These are phyloP conservation scores for Archocentrus centrarchus DNA, from an alignment of 2,113 vertebrate genomes.

Conservation along the genomic window DNA sequence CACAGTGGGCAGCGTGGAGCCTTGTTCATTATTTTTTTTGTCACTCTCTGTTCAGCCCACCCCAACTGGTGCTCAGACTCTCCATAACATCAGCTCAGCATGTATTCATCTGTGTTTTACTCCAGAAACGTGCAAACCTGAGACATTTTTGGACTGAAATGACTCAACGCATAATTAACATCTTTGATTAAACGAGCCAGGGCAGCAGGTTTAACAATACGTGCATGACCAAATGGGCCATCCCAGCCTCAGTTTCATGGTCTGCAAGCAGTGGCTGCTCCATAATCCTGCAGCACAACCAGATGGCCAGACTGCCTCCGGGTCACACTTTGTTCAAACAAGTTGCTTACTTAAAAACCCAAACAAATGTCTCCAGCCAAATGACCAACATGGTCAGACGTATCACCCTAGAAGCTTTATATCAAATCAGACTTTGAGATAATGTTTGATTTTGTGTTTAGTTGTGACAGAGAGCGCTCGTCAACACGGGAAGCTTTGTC, in stretches of 20 bases:
- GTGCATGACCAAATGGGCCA: slow-evolving; percentile 4
- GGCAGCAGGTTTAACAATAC: background rate
- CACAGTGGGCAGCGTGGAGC: background rate
- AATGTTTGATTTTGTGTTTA: background rate
- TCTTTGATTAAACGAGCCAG: slow-evolving; percentile 10
- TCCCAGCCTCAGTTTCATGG: background rate
- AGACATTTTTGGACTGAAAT: background rate
- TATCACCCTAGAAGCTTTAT: background rate
- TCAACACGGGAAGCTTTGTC: background rate
- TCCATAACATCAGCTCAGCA: background rate
- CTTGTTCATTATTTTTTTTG: background rate
- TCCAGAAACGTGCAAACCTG: background rate
- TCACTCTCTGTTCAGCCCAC: background rate
- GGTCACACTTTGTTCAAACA: slow-evolving; percentile 18
- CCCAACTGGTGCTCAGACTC: background rate
- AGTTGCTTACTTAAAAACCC: slow-evolving; percentile 12
- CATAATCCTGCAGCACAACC: slow-evolving; percentile 6
- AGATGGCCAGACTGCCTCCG: slow-evolving; percentile 13
- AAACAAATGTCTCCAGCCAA: background rate
- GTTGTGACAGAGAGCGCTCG: background rate
- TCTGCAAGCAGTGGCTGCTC: background rate
- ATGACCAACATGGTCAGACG: background rate
- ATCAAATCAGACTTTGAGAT: background rate
- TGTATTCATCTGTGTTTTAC: background rate
- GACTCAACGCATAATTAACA: background rate